Conservation (phyloP, 2,797 vertebrate species). For the Sebastes elongatus region DNA sequence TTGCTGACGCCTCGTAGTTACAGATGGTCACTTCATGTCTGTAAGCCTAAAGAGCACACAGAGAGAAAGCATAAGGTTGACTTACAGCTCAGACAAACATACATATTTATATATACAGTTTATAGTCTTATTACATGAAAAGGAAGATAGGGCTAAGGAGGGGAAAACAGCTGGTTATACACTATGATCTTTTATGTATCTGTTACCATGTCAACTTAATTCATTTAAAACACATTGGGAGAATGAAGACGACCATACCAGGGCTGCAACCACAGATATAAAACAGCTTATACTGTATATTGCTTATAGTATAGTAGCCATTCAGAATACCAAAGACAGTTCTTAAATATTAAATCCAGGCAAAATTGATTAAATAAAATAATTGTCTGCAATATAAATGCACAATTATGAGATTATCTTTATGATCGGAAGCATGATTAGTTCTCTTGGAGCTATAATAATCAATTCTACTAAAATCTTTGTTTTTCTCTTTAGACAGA, state of each 20-base stretch:
- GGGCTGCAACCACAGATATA: neutral
- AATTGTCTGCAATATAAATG: no score
- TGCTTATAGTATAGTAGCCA: no score
- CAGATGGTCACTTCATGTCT: conserved; percentile 97
- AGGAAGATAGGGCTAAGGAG: neutral
- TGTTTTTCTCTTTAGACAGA: no score
- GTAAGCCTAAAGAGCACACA: conserved; percentile 80
- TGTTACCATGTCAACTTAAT: neutral
- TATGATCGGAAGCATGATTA: no score
- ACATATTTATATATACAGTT: no score
- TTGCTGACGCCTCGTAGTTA: conserved; percentile 94
- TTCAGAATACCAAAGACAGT: no score
- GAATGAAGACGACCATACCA: neutral
- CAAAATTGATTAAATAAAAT: no score
- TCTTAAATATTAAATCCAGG: no score
- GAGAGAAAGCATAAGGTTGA: neutral
- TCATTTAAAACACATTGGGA: neutral
- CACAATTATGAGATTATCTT: no score
- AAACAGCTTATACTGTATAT: no score
- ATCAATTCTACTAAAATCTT: no score
- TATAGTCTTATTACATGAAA: neutral
- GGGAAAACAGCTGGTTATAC: neutral
- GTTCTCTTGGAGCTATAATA: no score
- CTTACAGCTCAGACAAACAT: neutral
- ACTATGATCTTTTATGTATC: neutral